These are phyloP conservation scores for Peromyscus aztecus DNA, from an alignment of 2,797 vertebrate genomes.

Conservation along the genomic window DNA sequence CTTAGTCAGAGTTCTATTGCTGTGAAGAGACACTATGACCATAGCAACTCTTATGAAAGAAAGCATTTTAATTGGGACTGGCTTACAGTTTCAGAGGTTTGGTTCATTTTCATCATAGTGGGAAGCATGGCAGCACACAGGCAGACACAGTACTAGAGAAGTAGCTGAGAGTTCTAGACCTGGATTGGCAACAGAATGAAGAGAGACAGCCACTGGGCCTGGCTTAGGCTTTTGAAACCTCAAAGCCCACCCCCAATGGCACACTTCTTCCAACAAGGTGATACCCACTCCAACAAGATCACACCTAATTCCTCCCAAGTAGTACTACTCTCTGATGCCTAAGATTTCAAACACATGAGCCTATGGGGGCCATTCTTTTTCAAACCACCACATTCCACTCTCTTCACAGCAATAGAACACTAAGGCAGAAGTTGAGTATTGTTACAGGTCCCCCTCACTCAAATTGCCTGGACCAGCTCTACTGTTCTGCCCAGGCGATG, in stretches of 20 bases:
- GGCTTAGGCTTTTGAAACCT: neutral
- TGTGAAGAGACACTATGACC: neutral
- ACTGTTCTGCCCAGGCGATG: neutral
- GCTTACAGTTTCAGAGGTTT: neutral
- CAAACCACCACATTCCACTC: neutral
- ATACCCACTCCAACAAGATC: neutral
- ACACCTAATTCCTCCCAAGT: neutral
- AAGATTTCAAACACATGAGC: neutral
- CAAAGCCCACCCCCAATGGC: neutral
- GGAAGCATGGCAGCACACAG: neutral
- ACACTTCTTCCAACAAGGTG: neutral
- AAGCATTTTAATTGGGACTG: neutral
- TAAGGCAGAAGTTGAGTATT: neutral
- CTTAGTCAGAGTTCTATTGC: neutral
- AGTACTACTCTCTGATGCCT: neutral
- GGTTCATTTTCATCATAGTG: neutral
- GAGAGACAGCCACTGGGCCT: neutral
- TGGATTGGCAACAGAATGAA: no score
- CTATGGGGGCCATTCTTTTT: neutral
- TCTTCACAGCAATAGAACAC: neutral
- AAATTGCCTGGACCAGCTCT: neutral
- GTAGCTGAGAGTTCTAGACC: neutral
- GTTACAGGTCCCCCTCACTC: neutral
- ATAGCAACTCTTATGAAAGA: no score
- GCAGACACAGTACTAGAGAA: neutral